Evolutionary conservation across 2,113 vertebrate species (phyloP), one percentile per base, ranked within the genome.

Genomic region (Osmerus mordax): DNA sequence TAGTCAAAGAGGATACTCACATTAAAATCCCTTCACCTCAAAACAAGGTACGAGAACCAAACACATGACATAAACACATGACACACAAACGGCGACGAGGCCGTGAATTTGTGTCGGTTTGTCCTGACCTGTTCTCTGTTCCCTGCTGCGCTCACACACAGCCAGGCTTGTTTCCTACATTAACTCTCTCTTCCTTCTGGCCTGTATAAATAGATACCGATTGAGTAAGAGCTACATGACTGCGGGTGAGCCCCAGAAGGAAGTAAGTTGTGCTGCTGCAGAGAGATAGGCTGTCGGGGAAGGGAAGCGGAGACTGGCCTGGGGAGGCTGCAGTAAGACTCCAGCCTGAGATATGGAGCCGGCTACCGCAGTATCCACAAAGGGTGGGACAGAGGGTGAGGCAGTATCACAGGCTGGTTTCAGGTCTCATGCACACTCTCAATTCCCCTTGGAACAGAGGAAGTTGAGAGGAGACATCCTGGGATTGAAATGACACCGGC

Each of bases 381-480:
- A 74, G 84, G 79, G 78, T 73, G 62, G 65, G n/a, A 56, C 9
- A 16, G 15, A 11, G 62, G 76, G 69, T 53, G 68, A 70, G 41
- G 53, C 56, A 62, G 87, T 86, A 88, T 90, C 87, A 87, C 72
- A 87, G 71, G 71, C 59, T 78, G 72, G 87, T 92, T 92, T 92
- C 89, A 91, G 74, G 88, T 91, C 88, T 88, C 80, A 29, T 51
- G 74, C 55, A 78, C 60, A 81, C 81, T 92, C 87, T 92, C 90
- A 87, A 92, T 92, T 92, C 91, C 91, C 83, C 80, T 74, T 68
- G 86, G 89, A 82, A 87, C 81, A 83, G 86, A 89, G 87, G 85
- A 88, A 90, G 70, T 83, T 75, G 76, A 76, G 29, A 18, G 69
- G 73, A 63, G 79, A 73, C 77, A 69, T 53, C 21, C 52, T 81